Evolutionary conservation across 1,140 invertebrate species (phyloP).

Genomic region (Diabrotica virgifera): DNA sequence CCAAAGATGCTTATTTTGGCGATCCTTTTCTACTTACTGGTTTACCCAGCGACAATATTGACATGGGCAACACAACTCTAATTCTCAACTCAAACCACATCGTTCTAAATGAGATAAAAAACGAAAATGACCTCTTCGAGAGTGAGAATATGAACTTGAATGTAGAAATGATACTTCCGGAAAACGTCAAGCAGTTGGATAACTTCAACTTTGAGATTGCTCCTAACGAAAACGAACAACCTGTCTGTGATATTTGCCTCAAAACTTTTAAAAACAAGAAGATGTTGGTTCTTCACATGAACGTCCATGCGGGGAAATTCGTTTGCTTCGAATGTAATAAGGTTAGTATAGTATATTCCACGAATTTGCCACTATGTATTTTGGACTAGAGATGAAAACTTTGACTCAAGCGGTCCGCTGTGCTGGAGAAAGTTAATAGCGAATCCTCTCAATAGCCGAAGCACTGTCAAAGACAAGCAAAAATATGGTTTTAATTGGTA

Average conservation of each 20-base stretch:
- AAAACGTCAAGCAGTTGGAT: slow-evolving; percentile 35
- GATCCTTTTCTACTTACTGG: no score
- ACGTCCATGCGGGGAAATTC: slow-evolving; percentile 54
- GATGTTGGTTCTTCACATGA: slow-evolving; percentile 53
- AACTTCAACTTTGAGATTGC: slow-evolving; percentile 41
- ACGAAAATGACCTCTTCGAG: slow-evolving; percentile 29
- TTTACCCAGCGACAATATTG: no score
- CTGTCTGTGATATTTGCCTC: slow-evolving; percentile 56
- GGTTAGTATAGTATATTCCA: no score
- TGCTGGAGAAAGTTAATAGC: no score
- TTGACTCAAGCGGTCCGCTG: no score
- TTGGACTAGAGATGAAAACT: no score
- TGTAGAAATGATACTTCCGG: slow-evolving; percentile 33
- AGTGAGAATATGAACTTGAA: slow-evolving; percentile 33
- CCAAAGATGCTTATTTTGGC: no score
- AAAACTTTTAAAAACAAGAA: slow-evolving; percentile 51
- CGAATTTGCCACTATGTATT: no score
- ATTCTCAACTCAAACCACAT: slow-evolving; percentile 28
- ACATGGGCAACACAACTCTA: no score
- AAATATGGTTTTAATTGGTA: no score
- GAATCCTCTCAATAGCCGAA: no score
- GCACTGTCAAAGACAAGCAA: no score
- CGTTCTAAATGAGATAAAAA: slow-evolving; percentile 26
- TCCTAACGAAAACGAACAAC: slow-evolving; percentile 36
- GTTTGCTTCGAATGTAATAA: slow-evolving; percentile 48